phyloP scores from a whole-genome alignment of 2,113 vertebrate genomes.

The Prionailurus viverrinus region DNA sequence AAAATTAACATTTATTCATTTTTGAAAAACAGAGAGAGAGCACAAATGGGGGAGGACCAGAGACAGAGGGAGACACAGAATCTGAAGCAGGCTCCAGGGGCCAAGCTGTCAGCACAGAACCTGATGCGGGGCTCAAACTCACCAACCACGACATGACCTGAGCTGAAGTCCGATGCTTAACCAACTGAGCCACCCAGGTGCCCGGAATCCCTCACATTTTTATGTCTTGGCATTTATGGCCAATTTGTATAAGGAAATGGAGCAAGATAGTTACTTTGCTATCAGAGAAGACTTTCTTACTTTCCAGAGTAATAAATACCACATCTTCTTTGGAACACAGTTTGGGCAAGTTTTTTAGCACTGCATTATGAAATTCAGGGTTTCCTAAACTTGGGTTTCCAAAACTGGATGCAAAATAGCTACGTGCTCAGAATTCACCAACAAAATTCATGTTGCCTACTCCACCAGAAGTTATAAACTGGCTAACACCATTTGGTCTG shows the following conservation, averaged over 20 bases:
- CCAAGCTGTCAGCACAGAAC: no score
- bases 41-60: no score
- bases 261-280: not conserved
- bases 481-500: not conserved
- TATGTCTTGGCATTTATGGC: not conserved
- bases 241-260: not conserved
- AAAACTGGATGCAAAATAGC: not conserved
- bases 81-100: no score
- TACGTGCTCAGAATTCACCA: not conserved
- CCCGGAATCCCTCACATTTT: not conserved
- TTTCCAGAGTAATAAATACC: not conserved
- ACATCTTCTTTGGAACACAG: not conserved
- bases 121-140: no score
- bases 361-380: rapidly evolving
- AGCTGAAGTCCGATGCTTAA: no score
- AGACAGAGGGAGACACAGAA: no score
- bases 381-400: not conserved
- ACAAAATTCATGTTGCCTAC: not conserved
- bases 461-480: not conserved
- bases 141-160: no score
- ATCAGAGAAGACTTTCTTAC: not conserved
- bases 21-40: no score
- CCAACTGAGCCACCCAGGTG: no score
- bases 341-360: not conserved
- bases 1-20: no score